Base-by-base conservation (phyloP, 2,113 vertebrate species). In the Sylvietta virens region DNA sequence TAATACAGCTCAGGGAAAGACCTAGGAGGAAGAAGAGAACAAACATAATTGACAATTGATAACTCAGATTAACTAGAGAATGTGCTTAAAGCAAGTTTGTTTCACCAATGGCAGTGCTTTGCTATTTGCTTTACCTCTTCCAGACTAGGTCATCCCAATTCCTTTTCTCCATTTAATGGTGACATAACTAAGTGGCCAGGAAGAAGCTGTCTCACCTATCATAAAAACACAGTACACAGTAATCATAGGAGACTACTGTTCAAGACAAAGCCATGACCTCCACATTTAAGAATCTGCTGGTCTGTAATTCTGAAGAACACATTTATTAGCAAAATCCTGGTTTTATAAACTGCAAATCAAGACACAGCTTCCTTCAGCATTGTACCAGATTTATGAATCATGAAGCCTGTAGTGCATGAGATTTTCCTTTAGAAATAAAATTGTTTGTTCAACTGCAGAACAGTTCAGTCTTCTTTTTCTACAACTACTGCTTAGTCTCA, bases 311-410 rank as follows among this genome's bases (percentile, higher is more conserved):
- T 88, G 50, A 92, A 90, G 50, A 95, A 77, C 0, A 3, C 30
- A 23, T 84, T 93, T 95, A 95, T 81, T 88, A 94, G 51, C 60
- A 62, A 92, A 92, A 69, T 73, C 50, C 62, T 65, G 30, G 6
- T 90, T 95, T 95, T 62, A 47, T 84, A 92, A 94, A 58, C 50
- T 11, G 9, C 72, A 79, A 90, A 96, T 88, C 85, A 86, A 95
- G 76, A 73, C 72, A 69, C 20, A 53, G 65, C 15, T 92, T 90
- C 81, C 67, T 92, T 84, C 76, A 94, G 65, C 15, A 12, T 27
- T 70, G 3, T 5, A 30, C 72, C 3, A 1, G n/a, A 81, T 86
- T 80, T 53, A 90, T 73, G 65, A 93, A 73, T 81, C 85, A 84
- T 51, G 18, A 94, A 53, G 35, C 82, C 66, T 65, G 28, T 42